Base-by-base conservation (phyloP, 2,113 vertebrate genomes). In the Pardalotus punctatus region DNA sequence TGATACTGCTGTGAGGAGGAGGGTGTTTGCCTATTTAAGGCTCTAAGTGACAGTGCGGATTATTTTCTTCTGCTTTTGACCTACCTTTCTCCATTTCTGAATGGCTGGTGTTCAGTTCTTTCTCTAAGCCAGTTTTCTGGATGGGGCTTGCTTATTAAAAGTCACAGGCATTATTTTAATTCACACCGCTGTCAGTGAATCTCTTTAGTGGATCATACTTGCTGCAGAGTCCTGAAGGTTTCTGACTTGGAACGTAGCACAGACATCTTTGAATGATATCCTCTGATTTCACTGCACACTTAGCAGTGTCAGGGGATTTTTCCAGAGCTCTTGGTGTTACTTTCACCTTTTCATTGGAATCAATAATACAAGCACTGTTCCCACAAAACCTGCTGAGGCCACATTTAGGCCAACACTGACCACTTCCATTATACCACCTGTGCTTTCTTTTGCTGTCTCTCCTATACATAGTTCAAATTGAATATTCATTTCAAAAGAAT, bases 31-130 rank as follows among this genome's bases (percentile, higher is more conserved):
- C 31, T 92, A 11, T 83, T 91, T 94, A 86, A 81, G 77, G 11
- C 72, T 87, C 40, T 38, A 79, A 93, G 58, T 81, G 81, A 73
- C 69, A 81, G 66, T 0, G 0, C 71, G 73, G 62, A 43, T 94
- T 93, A 89, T 91, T 93, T 94, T 89, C 76, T 86, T 93, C 74
- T 82, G 58, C 38, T 79, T 94, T 95, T 93, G 84, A 91, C 84
- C 67, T 93, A 77, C 60, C 90, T 93, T 93, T 94, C 65, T 45
- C n/a, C 1, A 1, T 29, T 86, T 86, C 85, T 94, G 92, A 95
- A 86, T 74, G 51, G 71, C 64, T 90, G 69, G 10, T 38, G n/a
- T 88, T 88, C 57, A 47, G 47, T 71, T 60, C 77, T 90, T 93
- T 66, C 79, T 86, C 78, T 90, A 81, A 92, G 74, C 76, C 64